Evolutionary conservation across 2,797 vertebrate genomes (phyloP).

Genomic region (Leptatherina wallacei): DNA sequence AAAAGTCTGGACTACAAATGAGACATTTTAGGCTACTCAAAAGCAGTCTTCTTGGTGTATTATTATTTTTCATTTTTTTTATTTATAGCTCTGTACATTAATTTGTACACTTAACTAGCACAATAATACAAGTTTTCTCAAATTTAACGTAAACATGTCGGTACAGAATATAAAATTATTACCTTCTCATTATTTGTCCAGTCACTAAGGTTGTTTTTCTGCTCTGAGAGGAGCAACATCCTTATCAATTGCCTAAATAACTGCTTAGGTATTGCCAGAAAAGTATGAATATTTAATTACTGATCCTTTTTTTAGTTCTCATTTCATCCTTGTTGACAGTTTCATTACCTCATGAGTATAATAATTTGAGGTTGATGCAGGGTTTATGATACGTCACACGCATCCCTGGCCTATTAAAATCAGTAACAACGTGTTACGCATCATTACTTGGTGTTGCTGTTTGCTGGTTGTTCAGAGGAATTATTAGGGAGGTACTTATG

Average conservation of each 20-base stretch:
- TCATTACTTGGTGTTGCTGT: background rate
- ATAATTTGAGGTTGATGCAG: background rate
- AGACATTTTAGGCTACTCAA: background rate
- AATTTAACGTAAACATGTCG: background rate
- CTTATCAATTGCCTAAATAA: background rate
- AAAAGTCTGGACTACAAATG: background rate
- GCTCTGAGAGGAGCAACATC: background rate
- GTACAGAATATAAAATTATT: background rate
- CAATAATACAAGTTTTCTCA: background rate
- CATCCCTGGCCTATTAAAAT: background rate
- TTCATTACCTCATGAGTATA: background rate
- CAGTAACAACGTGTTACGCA: background rate
- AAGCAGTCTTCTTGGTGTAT: background rate
- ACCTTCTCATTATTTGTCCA: background rate
- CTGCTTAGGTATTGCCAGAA: background rate
- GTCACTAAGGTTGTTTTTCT: background rate
- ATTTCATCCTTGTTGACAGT: background rate
- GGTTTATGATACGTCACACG: background rate
- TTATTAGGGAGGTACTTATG: background rate
- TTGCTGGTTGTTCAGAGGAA: background rate
- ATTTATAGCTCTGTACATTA: background rate
- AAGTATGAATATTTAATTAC: background rate
- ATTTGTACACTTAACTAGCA: background rate
- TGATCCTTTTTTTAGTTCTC: background rate
- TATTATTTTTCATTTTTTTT: too few relatives aligned